These are phyloP conservation scores for Aricia artaxerxes DNA, from an alignment of 2,888 invertebrate genomes.

Conservation along the genomic window DNA sequence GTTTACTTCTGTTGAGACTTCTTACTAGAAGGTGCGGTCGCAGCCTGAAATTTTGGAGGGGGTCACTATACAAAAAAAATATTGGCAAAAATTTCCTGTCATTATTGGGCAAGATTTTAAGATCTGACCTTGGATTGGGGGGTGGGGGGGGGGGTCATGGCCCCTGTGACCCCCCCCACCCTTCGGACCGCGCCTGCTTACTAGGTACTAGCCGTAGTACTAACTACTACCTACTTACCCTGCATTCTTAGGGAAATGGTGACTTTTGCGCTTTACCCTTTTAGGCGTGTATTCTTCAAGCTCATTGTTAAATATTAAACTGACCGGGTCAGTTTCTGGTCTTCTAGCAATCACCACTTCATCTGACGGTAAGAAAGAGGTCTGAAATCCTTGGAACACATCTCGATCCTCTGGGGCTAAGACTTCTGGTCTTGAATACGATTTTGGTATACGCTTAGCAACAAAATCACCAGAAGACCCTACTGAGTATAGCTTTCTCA, in stretches of 20 bases:
- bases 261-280: slow-evolving; percentile 64
- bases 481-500: slow-evolving; percentile 54
- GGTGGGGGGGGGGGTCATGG: no score
- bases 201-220: no score
- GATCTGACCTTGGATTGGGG: no score
- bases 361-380: slow-evolving; percentile 82
- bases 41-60: no score
- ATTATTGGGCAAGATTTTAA: no score
- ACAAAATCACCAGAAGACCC: slow-evolving; percentile 64
- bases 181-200: no score
- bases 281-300: neutral
- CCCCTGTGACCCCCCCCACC: no score
- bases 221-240: slow-evolving; percentile 53
- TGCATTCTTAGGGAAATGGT: slow-evolving; percentile 53
- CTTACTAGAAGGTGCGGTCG: no score
- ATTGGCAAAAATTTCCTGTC: no score
- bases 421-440: slow-evolving; percentile 62
- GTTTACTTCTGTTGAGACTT: neutral
- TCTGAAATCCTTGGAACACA: slow-evolving; percentile 81
- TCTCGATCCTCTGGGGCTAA: slow-evolving; percentile 79
- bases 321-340: slow-evolving; percentile 45
- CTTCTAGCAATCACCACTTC: slow-evolving; percentile 65
- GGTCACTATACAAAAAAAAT: no score
- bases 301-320: neutral
- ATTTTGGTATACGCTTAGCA: slow-evolving; percentile 61